These are phyloP conservation scores for Opisthocomus hoazin DNA, from an alignment of 2,113 vertebrate genomes.

Conservation along the genomic window DNA sequence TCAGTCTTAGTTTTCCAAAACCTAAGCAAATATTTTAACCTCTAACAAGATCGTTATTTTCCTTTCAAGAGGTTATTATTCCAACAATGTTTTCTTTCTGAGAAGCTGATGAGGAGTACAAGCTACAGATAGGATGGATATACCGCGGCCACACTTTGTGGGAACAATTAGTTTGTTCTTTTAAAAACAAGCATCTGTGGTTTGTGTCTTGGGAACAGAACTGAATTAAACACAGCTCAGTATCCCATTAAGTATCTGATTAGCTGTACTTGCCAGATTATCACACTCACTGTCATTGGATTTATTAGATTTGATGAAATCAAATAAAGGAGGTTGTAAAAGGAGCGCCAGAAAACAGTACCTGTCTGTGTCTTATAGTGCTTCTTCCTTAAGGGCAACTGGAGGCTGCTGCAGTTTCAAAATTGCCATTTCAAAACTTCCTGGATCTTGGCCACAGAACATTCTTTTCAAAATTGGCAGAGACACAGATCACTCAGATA, in stretches of 20 bases:
- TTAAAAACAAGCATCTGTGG: background rate
- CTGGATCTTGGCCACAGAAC: slow-evolving; percentile 39
- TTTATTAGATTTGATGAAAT: slow-evolving; percentile 21
- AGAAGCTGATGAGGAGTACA: background rate
- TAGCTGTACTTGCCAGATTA: background rate
- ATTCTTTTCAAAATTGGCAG: slow-evolving; percentile 43
- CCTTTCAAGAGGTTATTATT: background rate
- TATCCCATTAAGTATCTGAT: background rate
- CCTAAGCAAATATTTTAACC: background rate
- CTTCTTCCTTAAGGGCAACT: slow-evolving; percentile 35
- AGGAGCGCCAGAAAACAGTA: slow-evolving; percentile 19
- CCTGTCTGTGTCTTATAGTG: background rate
- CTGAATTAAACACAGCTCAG: background rate
- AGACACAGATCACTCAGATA: slow-evolving; percentile 9
- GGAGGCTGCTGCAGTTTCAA: slow-evolving; percentile 1
- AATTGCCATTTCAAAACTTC: slow-evolving; percentile 30
- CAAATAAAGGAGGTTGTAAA: background rate
- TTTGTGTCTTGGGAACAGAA: background rate
- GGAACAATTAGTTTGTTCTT: background rate
- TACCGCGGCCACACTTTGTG: background rate
- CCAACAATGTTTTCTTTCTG: background rate
- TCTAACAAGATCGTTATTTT: background rate
- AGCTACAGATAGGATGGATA: background rate
- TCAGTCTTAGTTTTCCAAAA: background rate
- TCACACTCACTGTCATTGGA: background rate